Conservation (phyloP, 53 echinoderm and acorn worm species). For the Crossaster papposus region DNA sequence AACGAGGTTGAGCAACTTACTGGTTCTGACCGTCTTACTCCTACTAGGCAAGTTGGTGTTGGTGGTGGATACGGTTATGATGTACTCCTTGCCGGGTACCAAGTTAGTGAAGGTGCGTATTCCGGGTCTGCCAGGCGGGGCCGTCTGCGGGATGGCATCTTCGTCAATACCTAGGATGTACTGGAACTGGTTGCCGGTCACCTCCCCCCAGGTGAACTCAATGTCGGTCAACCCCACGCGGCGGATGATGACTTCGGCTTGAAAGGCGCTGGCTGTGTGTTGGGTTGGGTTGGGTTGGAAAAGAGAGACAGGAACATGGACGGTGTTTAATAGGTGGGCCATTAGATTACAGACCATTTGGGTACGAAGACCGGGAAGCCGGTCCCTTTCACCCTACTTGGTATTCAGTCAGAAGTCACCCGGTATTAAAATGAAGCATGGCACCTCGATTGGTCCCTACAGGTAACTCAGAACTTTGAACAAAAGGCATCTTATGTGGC, state of each 20-base stretch:
- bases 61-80: slow-evolving; percentile 30
- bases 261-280: slow-evolving; percentile 38
- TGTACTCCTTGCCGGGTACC: slow-evolving; percentile 49
- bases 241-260: slow-evolving; percentile 59
- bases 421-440: no score
- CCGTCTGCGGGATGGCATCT: not conserved
- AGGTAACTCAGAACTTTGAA: no score
- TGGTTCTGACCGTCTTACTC: slow-evolving; percentile 49
- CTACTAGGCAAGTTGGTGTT: slow-evolving; percentile 18
- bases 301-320: not conserved
- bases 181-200: not conserved
- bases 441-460: no score
- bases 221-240: slow-evolving; percentile 7
- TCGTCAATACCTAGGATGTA: slow-evolving; percentile 43
- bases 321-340: no score
- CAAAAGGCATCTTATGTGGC: no score
- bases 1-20: slow-evolving; percentile 51
- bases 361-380: no score
- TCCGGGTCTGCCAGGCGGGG: not conserved
- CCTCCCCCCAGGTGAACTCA: slow-evolving; percentile 61
- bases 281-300: not conserved
- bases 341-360: no score
- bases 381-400: no score
- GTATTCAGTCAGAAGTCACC: no score
- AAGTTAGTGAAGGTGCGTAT: slow-evolving; percentile 25